Evolutionary conservation across 2,113 vertebrate genomes (phyloP).

Genomic region (Maccullochella peelii): DNA sequence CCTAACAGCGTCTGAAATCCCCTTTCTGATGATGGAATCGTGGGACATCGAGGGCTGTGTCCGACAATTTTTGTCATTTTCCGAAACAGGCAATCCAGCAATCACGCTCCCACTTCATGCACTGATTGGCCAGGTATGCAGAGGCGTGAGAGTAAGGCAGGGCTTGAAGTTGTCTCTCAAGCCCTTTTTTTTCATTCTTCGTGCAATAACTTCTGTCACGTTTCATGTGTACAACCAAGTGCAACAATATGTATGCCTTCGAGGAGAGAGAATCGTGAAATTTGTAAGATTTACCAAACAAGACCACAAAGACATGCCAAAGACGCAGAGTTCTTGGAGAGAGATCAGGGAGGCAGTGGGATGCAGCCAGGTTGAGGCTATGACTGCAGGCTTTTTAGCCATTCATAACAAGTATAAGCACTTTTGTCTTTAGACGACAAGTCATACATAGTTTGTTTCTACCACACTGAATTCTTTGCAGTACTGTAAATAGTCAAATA

Average conservation of each 20-base stretch:
- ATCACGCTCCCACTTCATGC: not conserved
- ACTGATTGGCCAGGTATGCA: not conserved
- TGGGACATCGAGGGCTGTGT: not conserved
- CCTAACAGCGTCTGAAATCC: not conserved
- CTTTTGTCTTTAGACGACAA: not conserved
- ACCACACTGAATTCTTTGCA: conserved; percentile 4
- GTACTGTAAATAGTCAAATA: not conserved
- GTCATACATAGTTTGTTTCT: conserved; percentile 1
- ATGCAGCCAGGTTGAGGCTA: not conserved
- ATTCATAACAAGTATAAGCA: not conserved
- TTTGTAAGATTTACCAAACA: not conserved
- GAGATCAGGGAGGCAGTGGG: conserved; percentile 9
- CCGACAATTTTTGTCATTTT: not conserved
- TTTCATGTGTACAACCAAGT: not conserved
- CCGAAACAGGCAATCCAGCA: not conserved
- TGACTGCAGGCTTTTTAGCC: not conserved
- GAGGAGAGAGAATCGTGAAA: not conserved
- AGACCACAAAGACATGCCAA: not conserved
- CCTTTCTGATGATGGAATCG: not conserved
- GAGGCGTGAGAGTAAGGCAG: not conserved
- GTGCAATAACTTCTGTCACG: not conserved
- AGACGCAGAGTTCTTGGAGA: not conserved
- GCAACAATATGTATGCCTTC: not conserved
- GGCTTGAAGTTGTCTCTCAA: not conserved
- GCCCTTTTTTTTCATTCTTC: not conserved